These are phyloP conservation scores for Ruditapes philippinarum DNA, from an alignment of 1,140 invertebrate species.

Conservation along the genomic window DNA sequence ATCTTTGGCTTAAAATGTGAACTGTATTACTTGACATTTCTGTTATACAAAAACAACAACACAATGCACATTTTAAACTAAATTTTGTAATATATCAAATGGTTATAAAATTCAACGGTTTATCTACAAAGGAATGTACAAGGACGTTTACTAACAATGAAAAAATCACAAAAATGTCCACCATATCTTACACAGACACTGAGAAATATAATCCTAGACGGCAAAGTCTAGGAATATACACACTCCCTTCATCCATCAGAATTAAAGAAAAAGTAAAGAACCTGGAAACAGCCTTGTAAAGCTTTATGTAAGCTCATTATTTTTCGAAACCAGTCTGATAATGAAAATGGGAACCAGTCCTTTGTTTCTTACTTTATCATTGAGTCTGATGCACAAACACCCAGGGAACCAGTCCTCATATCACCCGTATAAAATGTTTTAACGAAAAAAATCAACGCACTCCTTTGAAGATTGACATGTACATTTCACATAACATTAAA, in stretches of 20 bases:
- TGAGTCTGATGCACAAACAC: neutral
- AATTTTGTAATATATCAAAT: too few species aligned
- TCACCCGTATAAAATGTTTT: conserved; percentile 46
- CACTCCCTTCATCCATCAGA: neutral
- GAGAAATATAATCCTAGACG: neutral
- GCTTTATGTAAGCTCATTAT: too few species aligned
- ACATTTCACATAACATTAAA: too few species aligned
- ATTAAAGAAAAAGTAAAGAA: too few species aligned
- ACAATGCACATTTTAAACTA: too few species aligned
- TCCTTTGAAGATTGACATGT: neutral
- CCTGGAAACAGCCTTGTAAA: too few species aligned
- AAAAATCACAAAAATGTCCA: conserved; percentile 36
- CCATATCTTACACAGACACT: conserved; percentile 3
- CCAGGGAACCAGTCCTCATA: conserved; percentile 38
- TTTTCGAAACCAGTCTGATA: too few species aligned
- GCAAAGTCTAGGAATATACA: neutral
- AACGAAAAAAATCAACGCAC: neutral
- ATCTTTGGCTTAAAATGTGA: neutral
- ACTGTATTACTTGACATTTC: too few species aligned
- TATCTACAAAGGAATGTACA: conserved; percentile 55
- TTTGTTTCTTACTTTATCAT: neutral
- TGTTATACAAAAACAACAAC: too few species aligned
- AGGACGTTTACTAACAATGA: conserved; percentile 18
- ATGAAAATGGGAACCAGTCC: neutral
- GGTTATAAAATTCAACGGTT: conserved; percentile 10